phyloP scores from a whole-genome alignment of 2,888 invertebrate genomes.

The Campoplex nolae region DNA sequence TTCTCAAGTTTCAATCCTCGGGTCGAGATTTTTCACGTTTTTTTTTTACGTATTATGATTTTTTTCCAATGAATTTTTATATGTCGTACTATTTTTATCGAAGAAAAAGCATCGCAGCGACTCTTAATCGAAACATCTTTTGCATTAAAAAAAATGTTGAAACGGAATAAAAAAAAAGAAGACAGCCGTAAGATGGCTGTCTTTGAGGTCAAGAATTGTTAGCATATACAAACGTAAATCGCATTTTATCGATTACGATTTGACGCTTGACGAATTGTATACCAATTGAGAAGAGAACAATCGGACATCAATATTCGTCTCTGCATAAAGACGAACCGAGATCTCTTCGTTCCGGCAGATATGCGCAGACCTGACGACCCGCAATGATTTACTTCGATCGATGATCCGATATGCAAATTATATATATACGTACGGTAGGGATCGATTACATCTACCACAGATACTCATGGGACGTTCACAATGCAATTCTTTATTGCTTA shows the following conservation, averaged over 20 bases:
- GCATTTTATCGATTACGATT: constrained; percentile 52
- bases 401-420: constrained; percentile 79
- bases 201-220: neutral
- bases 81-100: neutral
- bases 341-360: constrained; percentile 73
- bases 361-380: constrained; percentile 72
- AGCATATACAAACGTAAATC: constrained; percentile 6
- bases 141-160: neutral
- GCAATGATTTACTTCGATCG: constrained; percentile 77
- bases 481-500: neutral
- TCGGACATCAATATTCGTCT: constrained; percentile 74
- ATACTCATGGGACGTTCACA: constrained; percentile 54
- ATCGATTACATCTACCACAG: constrained; percentile 74
- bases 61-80: too few relatives aligned
- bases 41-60: too few relatives aligned
- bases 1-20: too few relatives aligned
- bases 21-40: too few relatives aligned
- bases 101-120: neutral
- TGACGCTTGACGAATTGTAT: constrained; percentile 64
- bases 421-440: constrained; percentile 72
- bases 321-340: constrained; percentile 62
- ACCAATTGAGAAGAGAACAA: constrained; percentile 72
- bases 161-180: neutral
- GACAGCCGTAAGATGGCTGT: neutral
- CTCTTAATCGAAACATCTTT: neutral